Conservation (phyloP, 2,888 invertebrate genomes). For the Melangyna quadrimaculata region DNA sequence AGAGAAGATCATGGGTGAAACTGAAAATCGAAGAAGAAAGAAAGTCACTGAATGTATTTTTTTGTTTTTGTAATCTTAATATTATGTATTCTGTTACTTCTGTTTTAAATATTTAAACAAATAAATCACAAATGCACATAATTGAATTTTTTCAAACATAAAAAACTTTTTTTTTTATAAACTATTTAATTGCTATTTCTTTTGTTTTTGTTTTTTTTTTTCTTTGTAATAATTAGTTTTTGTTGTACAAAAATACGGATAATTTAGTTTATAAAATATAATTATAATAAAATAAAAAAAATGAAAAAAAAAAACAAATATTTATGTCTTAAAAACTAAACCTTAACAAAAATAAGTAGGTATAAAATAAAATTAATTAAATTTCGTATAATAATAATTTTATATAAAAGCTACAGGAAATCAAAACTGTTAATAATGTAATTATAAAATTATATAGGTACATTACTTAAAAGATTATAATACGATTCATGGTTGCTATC, state of each 20-base stretch:
- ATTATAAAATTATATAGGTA: slow-evolving; percentile 21
- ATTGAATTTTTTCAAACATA: slow-evolving; percentile 48
- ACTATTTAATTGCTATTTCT: slow-evolving; percentile 36
- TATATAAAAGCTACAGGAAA: slow-evolving; percentile 67
- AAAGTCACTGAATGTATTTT: slow-evolving; percentile 29
- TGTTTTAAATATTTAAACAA: slow-evolving; percentile 59
- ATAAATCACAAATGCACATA: slow-evolving; percentile 68
- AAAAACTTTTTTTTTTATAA: slow-evolving; percentile 40
- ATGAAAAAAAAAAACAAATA: slow-evolving; percentile 11
- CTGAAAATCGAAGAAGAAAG: slow-evolving; percentile 32
- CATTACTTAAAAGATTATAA: slow-evolving; percentile 73
- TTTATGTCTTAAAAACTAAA: slow-evolving; percentile 58
- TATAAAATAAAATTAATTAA: slow-evolving; percentile 55
- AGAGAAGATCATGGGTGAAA: slow-evolving; percentile 21
- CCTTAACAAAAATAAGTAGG: slow-evolving; percentile 48
- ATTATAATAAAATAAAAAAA: slow-evolving; percentile 13
- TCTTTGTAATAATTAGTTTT: slow-evolving; percentile 16
- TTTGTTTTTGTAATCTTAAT: slow-evolving; percentile 48
- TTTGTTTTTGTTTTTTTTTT: slow-evolving; percentile 28
- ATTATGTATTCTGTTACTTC: slow-evolving; percentile 63
- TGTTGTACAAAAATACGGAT: slow-evolving; percentile 46
- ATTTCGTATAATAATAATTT: slow-evolving; percentile 21
- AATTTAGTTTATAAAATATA: slow-evolving; percentile 41
- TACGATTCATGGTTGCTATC: slow-evolving; percentile 79
- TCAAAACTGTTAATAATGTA: slow-evolving; percentile 36